Base-by-base conservation (phyloP, 2,888 invertebrate species). In the Andrena camellia region DNA sequence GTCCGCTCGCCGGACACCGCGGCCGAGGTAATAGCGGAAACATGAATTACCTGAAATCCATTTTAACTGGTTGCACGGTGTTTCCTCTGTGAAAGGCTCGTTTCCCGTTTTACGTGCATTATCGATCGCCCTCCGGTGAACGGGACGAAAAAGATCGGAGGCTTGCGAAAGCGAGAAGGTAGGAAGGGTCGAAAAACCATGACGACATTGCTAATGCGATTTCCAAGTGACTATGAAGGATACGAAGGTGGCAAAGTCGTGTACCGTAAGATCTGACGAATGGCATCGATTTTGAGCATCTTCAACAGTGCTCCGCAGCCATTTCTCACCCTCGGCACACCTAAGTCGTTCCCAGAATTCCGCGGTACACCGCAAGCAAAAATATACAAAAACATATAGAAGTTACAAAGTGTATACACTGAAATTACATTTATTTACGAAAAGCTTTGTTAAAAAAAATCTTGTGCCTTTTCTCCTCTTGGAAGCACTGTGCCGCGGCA, bases 21-120 rank as follows among this genome's bases (percentile, higher is more conserved):
- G 42, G 50, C 20, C 78, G 33, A 57, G 80, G 81, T 64, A 82
- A 83, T 54, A 76, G 54, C 84, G 84, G 84, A 84, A 84, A 83
- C 84, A 81, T 81, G 79, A 83, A 84, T 84, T 83, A 78, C 82
- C 72, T 79, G 83, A 87, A 86, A 83, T 72, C 73, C 78, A 78
- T 80, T 87, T 85, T 74, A 76, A 70, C 71, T 72, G 71, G 50
- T 57, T 48, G 60, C 52, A 29, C 69, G 54, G 75, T n/a, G 78
- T 79, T 82, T 87, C 85, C 79, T 80, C 71, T 66, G 85, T 80
- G 78, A 85, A 86, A 86, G 78, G 63, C 69, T 62, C 67, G 69
- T 78, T 87, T 86, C 81, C 78, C 81, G 81, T 64, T 78, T 81
- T 70, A 50, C 71, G 68, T 75, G 35, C 75, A 76, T 86, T 79